Evolutionary conservation across 2,888 invertebrate genomes (phyloP).

Genomic region (Sceliomorpha sp.): DNA sequence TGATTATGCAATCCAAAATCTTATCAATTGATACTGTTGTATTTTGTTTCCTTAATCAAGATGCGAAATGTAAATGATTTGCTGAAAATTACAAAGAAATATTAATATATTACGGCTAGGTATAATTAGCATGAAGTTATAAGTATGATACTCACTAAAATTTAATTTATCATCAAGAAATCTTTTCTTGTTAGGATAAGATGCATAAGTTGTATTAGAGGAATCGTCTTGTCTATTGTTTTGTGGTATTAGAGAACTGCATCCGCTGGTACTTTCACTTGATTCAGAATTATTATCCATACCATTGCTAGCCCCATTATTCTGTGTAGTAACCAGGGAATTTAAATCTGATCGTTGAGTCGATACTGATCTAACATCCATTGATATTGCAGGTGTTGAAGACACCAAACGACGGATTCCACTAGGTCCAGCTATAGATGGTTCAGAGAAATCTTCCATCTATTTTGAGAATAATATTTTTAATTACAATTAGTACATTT

Average conservation of each 20-base stretch:
- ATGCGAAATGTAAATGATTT: too few species aligned
- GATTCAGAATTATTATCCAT: constrained; percentile 83
- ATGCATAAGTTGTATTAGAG: constrained; percentile 63
- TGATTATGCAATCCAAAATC: too few species aligned
- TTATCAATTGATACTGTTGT: too few species aligned
- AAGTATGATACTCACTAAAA: constrained; percentile 64
- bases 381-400: constrained; percentile 74
- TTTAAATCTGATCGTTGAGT: constrained; percentile 65
- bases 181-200: constrained; percentile 67
- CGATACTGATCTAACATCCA: constrained; percentile 60
- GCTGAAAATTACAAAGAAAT: too few species aligned
- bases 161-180: constrained; percentile 71
- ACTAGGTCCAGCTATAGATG: constrained; percentile 69
- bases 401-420: constrained; percentile 69
- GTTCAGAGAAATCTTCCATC: constrained; percentile 71
- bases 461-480: constrained; percentile 29
- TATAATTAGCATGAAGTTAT: too few species aligned
- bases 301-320: constrained; percentile 71
- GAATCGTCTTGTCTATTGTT: constrained; percentile 74
- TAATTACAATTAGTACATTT: neutral
- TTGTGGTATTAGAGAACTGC: constrained; percentile 82
- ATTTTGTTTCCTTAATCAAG: too few species aligned
- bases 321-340: constrained; percentile 62
- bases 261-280: constrained; percentile 83
- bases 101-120: too few species aligned